These are phyloP conservation scores for Acanthosepion pharaonis DNA, from an alignment of 2,888 invertebrate genomes.

Conservation along the genomic window DNA sequence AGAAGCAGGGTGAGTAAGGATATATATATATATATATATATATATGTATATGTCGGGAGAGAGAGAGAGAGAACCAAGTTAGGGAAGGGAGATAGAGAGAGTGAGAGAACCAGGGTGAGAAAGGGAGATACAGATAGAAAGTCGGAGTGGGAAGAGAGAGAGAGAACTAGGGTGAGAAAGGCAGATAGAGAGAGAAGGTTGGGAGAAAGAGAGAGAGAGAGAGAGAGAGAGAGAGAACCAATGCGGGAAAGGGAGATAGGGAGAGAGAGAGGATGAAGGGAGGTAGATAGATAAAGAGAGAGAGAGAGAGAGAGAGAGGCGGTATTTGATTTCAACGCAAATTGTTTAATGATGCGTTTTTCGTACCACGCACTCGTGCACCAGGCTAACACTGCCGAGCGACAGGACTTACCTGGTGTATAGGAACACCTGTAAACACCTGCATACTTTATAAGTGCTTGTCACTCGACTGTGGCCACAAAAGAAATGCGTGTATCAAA, in stretches of 20 bases:
- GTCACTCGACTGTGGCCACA: background rate
- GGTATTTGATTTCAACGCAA: background rate
- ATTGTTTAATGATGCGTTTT: background rate
- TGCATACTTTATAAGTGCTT: background rate
- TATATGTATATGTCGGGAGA: no score
- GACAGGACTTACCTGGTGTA: no score
- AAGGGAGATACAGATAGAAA: no score
- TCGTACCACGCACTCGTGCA: background rate
- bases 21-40: background rate
- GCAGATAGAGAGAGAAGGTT: background rate
- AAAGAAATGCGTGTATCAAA: background rate
- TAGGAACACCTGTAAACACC: background rate
- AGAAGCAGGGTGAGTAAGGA: background rate
- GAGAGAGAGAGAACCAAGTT: no score
- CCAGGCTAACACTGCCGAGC: background rate
- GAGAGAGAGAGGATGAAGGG: no score
- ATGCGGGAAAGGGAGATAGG: no score
- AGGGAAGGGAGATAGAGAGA: no score
- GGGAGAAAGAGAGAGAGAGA: no score
- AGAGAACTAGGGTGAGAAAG: background rate
- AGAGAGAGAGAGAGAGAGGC: background rate
- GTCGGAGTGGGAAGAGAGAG: no score
- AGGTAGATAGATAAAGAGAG: background rate
- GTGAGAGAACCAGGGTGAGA: no score
- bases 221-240: no score